phyloP scores from a whole-genome alignment of 2,888 invertebrate species.

The Xanthorhoe spadicearia region DNA sequence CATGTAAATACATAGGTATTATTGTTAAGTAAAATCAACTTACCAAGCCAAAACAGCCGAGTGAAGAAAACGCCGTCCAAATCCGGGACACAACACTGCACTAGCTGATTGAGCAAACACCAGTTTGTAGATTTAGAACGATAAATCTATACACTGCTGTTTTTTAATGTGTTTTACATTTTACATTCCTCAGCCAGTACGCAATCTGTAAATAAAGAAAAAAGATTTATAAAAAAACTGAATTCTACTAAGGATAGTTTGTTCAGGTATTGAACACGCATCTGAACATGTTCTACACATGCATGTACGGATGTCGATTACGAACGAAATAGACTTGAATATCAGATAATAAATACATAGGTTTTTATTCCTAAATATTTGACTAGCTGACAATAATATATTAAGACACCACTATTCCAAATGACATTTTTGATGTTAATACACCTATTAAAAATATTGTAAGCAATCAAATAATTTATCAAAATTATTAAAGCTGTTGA shows the following conservation, averaged over 20 bases:
- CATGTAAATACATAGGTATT: too few relatives aligned
- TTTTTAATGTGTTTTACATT: slow-evolving; percentile 45
- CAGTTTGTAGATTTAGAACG: slow-evolving; percentile 39
- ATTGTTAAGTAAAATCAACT: slow-evolving; percentile 44
- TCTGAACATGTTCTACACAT: neutral
- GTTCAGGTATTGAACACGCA: neutral
- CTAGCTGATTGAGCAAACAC: slow-evolving; percentile 50
- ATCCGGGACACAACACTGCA: slow-evolving; percentile 61
- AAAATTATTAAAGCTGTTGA: too few relatives aligned
- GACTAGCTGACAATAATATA: too few relatives aligned
- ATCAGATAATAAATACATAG: too few relatives aligned
- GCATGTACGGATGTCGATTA: too few relatives aligned
- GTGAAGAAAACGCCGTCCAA: slow-evolving; percentile 55
- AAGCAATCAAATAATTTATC: too few relatives aligned
- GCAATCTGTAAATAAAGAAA: slow-evolving; percentile 62
- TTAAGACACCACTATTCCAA: too few relatives aligned
- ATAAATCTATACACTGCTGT: slow-evolving; percentile 34
- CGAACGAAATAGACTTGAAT: too few relatives aligned
- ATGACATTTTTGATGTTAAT: too few relatives aligned
- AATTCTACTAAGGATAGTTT: neutral
- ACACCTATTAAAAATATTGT: too few relatives aligned
- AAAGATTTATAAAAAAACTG: neutral
- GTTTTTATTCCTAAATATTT: too few relatives aligned
- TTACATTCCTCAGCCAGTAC: slow-evolving; percentile 52
- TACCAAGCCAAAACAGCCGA: slow-evolving; percentile 67